phyloP scores from a whole-genome alignment of 2,888 invertebrate genomes.

The Drosophila anomalata region DNA sequence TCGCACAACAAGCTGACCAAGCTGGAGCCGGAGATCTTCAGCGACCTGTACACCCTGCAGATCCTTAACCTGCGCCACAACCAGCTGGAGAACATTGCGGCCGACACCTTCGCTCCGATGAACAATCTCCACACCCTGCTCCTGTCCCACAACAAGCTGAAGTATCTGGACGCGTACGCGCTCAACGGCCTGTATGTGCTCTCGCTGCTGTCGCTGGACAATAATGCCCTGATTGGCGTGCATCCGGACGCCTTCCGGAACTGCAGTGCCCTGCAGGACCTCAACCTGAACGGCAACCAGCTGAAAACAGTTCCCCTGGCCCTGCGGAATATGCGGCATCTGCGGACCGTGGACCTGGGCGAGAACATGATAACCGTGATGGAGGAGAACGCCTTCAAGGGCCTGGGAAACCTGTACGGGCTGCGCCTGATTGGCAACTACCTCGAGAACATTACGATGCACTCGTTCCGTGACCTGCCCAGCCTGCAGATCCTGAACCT shows the following conservation, averaged over 20 bases:
- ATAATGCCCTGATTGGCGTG: slow-evolving; percentile 92
- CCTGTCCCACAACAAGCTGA: slow-evolving; percentile 93
- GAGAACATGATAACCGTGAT: slow-evolving; percentile 94
- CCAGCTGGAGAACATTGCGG: slow-evolving; percentile 91
- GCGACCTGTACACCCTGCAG: slow-evolving; percentile 93
- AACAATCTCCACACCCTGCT: slow-evolving; percentile 95
- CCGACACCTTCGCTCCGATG: slow-evolving; percentile 95
- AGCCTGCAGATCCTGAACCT: slow-evolving; percentile 94
- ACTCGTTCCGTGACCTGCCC: slow-evolving; percentile 91
- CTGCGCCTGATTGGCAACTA: slow-evolving; percentile 95
- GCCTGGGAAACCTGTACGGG: slow-evolving; percentile 93
- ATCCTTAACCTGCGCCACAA: slow-evolving; percentile 94
- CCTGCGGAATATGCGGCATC: slow-evolving; percentile 92
- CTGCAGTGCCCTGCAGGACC: slow-evolving; percentile 94
- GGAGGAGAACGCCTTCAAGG: slow-evolving; percentile 92
- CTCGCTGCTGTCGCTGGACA: slow-evolving; percentile 92
- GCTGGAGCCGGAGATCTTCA: slow-evolving; percentile 92
- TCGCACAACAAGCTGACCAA: slow-evolving; percentile 93
- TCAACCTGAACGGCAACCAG: slow-evolving; percentile 94
- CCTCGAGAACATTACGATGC: slow-evolving; percentile 91
- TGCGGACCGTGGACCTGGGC: slow-evolving; percentile 94
- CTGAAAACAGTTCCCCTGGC: slow-evolving; percentile 92
- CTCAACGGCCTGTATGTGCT: slow-evolving; percentile 94
- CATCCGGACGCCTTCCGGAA: slow-evolving; percentile 95
- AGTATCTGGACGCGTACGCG: slow-evolving; percentile 93